These are phyloP conservation scores for Anthoscopus minutus DNA, from an alignment of 2,113 vertebrate genomes.

Conservation along the genomic window DNA sequence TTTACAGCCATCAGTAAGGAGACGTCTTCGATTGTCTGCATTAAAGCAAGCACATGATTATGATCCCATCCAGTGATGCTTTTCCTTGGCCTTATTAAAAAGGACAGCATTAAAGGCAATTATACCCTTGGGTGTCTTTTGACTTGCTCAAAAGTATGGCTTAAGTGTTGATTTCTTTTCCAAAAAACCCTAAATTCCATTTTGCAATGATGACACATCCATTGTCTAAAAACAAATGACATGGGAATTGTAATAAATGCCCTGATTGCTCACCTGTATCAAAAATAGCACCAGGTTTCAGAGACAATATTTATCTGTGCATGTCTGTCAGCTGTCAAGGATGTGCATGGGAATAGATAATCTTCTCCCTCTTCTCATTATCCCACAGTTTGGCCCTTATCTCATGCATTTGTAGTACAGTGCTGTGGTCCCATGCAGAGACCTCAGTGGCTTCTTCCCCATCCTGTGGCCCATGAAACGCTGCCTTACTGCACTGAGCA, in stretches of 20 bases:
- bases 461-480: background rate
- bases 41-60: conserved; percentile 39
- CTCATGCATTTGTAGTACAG: background rate
- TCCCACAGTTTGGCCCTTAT: background rate
- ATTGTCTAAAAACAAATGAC: background rate
- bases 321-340: background rate
- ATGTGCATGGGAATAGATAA: background rate
- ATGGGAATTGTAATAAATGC: background rate
- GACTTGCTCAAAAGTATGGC: conserved; percentile 31
- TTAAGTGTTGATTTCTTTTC: conserved; percentile 25
- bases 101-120: background rate
- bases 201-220: conserved; percentile 16
- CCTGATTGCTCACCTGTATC: background rate
- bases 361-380: background rate
- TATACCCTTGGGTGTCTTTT: conserved; percentile 35
- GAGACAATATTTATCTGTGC: background rate
- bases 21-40: conserved; percentile 29
- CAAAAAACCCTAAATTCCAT: background rate
- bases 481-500: background rate
- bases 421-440: background rate
- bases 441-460: background rate
- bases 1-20: conserved; percentile 41
- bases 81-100: conserved; percentile 28
- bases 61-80: conserved; percentile 16
- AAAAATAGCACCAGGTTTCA: background rate